Base-by-base conservation (phyloP, 2,113 vertebrate species). In the Tenrec ecaudatus region DNA sequence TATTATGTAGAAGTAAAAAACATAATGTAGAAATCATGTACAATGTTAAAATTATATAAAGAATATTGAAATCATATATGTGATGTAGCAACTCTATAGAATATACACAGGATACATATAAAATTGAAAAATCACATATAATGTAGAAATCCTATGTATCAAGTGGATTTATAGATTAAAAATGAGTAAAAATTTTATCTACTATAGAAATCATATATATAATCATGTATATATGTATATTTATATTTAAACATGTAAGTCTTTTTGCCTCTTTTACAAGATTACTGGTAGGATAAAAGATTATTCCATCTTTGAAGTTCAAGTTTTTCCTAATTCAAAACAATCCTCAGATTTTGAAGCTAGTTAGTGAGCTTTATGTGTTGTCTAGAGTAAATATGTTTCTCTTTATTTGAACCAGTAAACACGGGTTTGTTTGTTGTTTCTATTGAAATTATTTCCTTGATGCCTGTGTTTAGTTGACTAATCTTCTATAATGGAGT, bases 321-420 rank as follows among this genome's bases (percentile, higher is more conserved):
- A 31, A 69, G 16, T 53, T 62, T 11, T 33, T 23, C 0, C 1
- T 3, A 31, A 20, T 58, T 53, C 47, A 71, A 89, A 89, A 20
- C 14, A 73, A 27, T 11, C 27, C 16, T 33, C 3, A 71, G 19
- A 11, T 36, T 71, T 69, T 11, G 47, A 81, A 64, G 53, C n/a
- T 23, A 36, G 4, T n/a, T 16, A 68, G 38, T 6, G 17, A 76
- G 8, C 0, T 40, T 47, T 69, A 14, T 2, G 1, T 53, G 1
- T 29, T 8, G 36, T 68, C 68, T 75, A 8, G 0, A 17, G 1
- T 71, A n/a, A 58, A 47, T 12, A 58, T 16, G 47, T 15, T 83
- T 76, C 15, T 31, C 86, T 78, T 53, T 3, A 53, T 53, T 53
- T 53, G 47, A 7, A 7, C 47, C 47, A 8, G 47, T 10, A 53